These are phyloP conservation scores for Urocynchramus pylzowi DNA, from an alignment of 2,113 vertebrate species.

Conservation along the genomic window DNA sequence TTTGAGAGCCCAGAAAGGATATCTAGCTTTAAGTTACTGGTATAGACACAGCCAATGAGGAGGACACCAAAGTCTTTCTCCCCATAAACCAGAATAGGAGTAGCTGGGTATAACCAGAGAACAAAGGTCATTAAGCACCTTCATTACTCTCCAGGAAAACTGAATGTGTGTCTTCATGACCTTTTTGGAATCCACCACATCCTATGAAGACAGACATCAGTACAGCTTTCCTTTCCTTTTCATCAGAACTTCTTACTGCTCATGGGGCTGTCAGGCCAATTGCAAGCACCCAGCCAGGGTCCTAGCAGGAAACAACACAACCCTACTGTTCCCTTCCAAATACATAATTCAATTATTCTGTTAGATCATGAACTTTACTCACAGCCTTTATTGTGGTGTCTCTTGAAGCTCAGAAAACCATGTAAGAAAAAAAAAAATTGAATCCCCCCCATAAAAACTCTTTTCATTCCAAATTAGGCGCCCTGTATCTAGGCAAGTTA, in stretches of 20 bases:
- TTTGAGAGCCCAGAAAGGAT: background rate
- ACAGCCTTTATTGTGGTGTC: background rate
- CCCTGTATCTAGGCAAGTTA: background rate
- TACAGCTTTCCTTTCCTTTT: background rate
- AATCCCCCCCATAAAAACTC: background rate
- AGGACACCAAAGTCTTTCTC: background rate
- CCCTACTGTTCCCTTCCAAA: background rate
- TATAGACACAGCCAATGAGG: background rate
- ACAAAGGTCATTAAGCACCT: background rate
- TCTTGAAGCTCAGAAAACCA: background rate
- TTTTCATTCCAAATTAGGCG: background rate
- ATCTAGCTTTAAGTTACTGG: background rate
- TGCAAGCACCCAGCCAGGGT: background rate
- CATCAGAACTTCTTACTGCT: background rate
- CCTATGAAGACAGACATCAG: background rate
- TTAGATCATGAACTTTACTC: background rate
- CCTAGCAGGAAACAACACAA: background rate
- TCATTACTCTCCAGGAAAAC: background rate
- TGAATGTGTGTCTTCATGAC: background rate
- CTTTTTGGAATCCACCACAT: background rate
- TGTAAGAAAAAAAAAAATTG: background rate
- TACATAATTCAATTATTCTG: background rate
- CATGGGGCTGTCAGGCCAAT: background rate
- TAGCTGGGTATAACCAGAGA: background rate
- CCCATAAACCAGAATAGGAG: background rate